These are phyloP conservation scores for Dicrurus megarhynchus DNA, from an alignment of 2,113 vertebrate genomes.

Conservation along the genomic window DNA sequence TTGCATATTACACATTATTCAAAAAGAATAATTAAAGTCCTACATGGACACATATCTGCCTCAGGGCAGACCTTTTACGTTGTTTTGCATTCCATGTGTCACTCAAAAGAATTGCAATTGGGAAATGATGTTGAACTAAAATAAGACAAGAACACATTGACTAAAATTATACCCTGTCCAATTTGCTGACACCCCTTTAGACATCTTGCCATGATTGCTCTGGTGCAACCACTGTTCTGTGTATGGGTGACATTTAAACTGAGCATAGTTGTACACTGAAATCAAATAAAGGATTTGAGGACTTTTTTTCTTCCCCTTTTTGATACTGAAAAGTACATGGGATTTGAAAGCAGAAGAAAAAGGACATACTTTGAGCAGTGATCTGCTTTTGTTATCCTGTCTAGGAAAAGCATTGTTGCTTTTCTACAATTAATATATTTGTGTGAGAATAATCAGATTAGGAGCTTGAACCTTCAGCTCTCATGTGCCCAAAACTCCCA, in stretches of 20 bases:
- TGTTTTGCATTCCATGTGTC: constrained; percentile 75
- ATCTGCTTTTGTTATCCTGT: not conserved
- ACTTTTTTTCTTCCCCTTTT: not conserved
- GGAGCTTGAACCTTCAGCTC: not conserved
- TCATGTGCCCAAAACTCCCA: not conserved
- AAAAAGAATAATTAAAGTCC: constrained; percentile 80
- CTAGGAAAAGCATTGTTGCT: not conserved
- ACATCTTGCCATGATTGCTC: constrained; percentile 59
- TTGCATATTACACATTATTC: constrained; percentile 66
- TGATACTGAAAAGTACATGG: not conserved
- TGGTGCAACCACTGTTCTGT: constrained; percentile 31
- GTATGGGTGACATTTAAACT: constrained; percentile 62
- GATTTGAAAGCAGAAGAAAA: constrained; percentile 7
- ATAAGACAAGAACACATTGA: constrained; percentile 76
- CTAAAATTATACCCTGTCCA: constrained; percentile 79
- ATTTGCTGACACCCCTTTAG: constrained; percentile 70
- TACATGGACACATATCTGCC: constrained; percentile 73
- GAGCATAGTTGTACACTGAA: not conserved
- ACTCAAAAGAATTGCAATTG: constrained; percentile 75
- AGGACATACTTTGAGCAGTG: not conserved
- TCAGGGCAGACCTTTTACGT: constrained; percentile 74
- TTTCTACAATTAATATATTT: constrained; percentile 24
- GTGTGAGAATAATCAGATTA: not conserved
- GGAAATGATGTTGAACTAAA: constrained; percentile 78
- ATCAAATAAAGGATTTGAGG: constrained; percentile 8